phyloP scores from a whole-genome alignment of 2,113 vertebrate genomes.

The Lota lota region DNA sequence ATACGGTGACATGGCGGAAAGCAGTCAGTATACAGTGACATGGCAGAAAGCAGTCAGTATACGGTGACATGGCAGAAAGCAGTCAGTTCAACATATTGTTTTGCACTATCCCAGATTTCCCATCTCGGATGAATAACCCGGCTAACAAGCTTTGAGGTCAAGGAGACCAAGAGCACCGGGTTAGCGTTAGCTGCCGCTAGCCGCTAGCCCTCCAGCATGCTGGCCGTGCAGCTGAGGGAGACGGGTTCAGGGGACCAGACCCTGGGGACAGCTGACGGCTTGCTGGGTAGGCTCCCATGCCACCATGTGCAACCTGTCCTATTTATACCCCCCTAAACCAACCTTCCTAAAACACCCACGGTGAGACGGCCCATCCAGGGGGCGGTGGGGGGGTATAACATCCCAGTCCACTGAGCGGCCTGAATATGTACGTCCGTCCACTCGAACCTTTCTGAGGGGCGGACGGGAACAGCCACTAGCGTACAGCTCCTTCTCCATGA shows the following conservation, averaged over 20 bases:
- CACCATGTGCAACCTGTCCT: slow-evolving; percentile 53
- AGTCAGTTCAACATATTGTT: too few relatives aligned
- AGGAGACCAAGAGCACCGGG: background rate
- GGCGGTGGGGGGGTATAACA: too few relatives aligned
- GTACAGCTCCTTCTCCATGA: too few relatives aligned
- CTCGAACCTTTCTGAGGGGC: too few relatives aligned
- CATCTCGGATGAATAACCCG: background rate
- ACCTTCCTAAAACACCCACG: slow-evolving; percentile 9
- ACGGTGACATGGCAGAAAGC: too few relatives aligned
- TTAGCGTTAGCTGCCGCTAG: background rate
- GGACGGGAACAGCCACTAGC: too few relatives aligned
- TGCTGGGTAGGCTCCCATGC: slow-evolving; percentile 36
- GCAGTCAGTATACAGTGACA: too few relatives aligned
- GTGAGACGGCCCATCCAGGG: background rate
- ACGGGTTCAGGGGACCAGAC: slow-evolving; percentile 36
- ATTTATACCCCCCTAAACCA: slow-evolving; percentile 51
- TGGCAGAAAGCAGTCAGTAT: too few relatives aligned
- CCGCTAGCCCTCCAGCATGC: slow-evolving; percentile 8
- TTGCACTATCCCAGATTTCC: background rate
- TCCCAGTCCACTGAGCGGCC: too few relatives aligned
- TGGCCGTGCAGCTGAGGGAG: slow-evolving; percentile 37
- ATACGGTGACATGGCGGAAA: too few relatives aligned
- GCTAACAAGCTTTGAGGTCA: too few relatives aligned
- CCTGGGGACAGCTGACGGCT: slow-evolving; percentile 5
- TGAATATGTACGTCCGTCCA: too few relatives aligned